Conservation (phyloP, 37 sponge, comb jelly and placozoan genomes). For the Geodia barretti region DNA sequence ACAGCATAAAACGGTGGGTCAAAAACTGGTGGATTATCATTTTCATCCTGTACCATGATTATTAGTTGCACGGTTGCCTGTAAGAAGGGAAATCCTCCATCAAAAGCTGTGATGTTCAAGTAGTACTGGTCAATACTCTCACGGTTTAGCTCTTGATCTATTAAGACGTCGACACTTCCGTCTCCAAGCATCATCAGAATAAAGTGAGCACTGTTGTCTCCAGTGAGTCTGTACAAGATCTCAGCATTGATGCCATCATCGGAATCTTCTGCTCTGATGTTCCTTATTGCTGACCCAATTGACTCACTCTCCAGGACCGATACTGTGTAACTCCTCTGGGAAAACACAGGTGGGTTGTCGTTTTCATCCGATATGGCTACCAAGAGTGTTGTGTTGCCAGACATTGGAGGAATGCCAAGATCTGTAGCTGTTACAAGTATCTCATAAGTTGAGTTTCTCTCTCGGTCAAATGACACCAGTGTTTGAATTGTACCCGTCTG, state of each 20-base stretch:
- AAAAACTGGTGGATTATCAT: constrained; percentile 62
- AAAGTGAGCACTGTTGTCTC: constrained; percentile 24
- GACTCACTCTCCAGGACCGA: constrained; percentile 19
- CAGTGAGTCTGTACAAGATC: constrained; percentile 33
- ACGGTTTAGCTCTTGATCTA: constrained; percentile 17
- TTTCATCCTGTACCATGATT: constrained; percentile 48
- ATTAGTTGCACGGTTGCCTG: constrained; percentile 16
- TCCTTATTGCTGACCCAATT: constrained; percentile 1
- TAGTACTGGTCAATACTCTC: constrained; percentile 21
- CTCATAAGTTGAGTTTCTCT: constrained; percentile 31
- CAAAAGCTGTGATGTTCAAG: constrained; percentile 49
- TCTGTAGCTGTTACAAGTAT: constrained; percentile 64
- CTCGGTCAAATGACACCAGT: constrained; percentile 48
- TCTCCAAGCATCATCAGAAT: neutral
- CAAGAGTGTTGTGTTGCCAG: constrained; percentile 29
- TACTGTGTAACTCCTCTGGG: constrained; percentile 12
- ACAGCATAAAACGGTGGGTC: neutral
- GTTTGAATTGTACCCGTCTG: constrained; percentile 49
- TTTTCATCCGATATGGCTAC: constrained; percentile 67
- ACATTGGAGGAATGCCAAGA: constrained; percentile 33
- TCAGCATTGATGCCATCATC: constrained; percentile 46
- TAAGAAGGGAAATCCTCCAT: constrained; percentile 41
- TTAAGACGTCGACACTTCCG: constrained; percentile 20
- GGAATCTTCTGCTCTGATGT: constrained; percentile 38
- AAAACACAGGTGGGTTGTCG: constrained; percentile 78